Conservation (phyloP, 1,140 invertebrate species). For the Bombus terrestris region DNA sequence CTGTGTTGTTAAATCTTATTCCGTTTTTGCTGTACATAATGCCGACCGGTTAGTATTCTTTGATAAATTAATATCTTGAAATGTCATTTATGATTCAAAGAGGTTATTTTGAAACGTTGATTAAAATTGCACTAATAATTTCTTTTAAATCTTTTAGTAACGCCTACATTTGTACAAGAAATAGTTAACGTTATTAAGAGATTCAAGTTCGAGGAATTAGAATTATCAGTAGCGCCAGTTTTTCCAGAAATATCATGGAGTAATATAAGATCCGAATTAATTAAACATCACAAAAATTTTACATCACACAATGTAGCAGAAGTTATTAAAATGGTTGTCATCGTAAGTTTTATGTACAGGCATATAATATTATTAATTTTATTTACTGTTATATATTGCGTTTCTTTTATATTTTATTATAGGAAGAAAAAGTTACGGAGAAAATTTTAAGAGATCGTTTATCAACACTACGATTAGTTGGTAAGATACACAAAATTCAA, state of each 20-base stretch:
- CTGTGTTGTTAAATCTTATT: no score
- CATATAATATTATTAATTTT: slow-evolving; percentile 12
- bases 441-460: slow-evolving; percentile 63
- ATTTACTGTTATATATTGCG: background rate
- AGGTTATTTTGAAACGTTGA: background rate
- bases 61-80: background rate
- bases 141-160: slow-evolving; percentile 25
- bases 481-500: slow-evolving; percentile 55
- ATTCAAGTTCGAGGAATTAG: slow-evolving; percentile 76
- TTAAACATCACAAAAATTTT: slow-evolving; percentile 69
- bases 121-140: background rate
- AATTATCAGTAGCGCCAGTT: slow-evolving; percentile 66
- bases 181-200: slow-evolving; percentile 65
- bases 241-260: slow-evolving; percentile 75
- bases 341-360: slow-evolving; percentile 56
- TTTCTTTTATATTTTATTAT: slow-evolving; percentile 9
- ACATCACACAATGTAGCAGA: slow-evolving; percentile 53
- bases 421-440: slow-evolving; percentile 52
- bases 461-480: slow-evolving; percentile 65
- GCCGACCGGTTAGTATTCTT: slow-evolving; percentile 26
- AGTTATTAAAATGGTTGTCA: slow-evolving; percentile 62
- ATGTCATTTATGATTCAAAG: background rate
- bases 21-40: background rate
- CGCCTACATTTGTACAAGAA: background rate
- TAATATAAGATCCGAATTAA: slow-evolving; percentile 60